These are phyloP conservation scores for Phrynocephalus guinanensis DNA, from an alignment of 2,797 vertebrate species.

Conservation along the genomic window DNA sequence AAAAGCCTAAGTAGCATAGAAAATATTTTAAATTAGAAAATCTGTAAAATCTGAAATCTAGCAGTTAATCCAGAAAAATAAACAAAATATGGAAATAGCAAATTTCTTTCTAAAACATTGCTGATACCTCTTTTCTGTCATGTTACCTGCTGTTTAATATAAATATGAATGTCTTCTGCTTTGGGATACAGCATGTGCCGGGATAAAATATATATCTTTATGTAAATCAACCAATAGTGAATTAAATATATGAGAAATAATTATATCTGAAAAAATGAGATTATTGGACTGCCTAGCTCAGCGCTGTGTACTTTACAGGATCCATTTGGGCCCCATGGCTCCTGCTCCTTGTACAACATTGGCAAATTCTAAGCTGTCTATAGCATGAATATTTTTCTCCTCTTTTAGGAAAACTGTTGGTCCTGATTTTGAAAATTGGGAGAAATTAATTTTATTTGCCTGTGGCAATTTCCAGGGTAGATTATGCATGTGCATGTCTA, in stretches of 20 bases:
- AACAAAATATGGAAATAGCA: no score
- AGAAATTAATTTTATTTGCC: not conserved
- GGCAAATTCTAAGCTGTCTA: not conserved
- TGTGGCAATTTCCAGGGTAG: not conserved
- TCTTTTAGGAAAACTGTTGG: constrained; percentile 16
- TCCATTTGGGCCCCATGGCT: not conserved
- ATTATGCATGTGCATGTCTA: not conserved
- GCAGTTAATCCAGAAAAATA: no score
- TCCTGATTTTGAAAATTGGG: constrained; percentile 39
- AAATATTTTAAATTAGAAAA: no score
- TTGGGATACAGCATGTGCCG: not conserved
- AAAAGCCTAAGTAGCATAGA: not conserved
- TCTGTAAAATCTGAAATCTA: no score
- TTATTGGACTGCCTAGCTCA: not conserved
- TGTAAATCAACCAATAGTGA: not conserved
- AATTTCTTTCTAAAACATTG: no score
- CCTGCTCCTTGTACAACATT: not conserved
- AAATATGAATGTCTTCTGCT: not conserved
- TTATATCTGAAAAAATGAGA: not conserved
- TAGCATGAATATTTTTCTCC: constrained; percentile 5
- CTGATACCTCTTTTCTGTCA: not conserved
- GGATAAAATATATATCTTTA: not conserved
- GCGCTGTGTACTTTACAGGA: not conserved
- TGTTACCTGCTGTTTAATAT: not conserved
- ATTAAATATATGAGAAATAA: not conserved